These are phyloP conservation scores for Buphagus erythrorhynchus DNA, from an alignment of 2,797 vertebrate species.

Conservation along the genomic window DNA sequence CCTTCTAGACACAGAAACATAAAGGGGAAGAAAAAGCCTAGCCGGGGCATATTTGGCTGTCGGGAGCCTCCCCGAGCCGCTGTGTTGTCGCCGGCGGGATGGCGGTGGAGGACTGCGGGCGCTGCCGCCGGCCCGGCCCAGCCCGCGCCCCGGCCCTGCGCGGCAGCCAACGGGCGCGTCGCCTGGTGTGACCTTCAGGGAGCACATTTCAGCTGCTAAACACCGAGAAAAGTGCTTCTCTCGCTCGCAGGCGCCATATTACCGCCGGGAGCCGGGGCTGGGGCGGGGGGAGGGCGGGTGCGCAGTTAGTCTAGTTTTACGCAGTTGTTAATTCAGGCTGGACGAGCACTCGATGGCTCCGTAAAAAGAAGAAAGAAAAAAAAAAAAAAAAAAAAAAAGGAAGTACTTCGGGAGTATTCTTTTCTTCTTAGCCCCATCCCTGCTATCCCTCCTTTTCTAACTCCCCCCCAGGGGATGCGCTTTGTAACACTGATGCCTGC, in stretches of 20 bases:
- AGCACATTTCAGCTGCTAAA: background rate
- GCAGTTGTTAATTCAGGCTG: background rate
- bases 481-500: background rate
- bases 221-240: background rate
- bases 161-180: background rate
- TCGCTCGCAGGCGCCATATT: constrained; percentile 20
- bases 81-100: background rate
- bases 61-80: background rate
- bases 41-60: background rate
- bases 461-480: background rate
- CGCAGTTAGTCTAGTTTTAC: background rate
- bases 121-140: background rate
- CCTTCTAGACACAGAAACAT: background rate
- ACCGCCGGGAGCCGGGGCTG: background rate
- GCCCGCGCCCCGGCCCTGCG: background rate
- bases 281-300: background rate
- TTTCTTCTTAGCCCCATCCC: background rate
- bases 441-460: background rate
- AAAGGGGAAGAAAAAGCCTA: background rate
- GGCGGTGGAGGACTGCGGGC: background rate
- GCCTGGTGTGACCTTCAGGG: constrained; percentile 33
- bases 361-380: background rate
- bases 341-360: background rate
- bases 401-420: background rate
- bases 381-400: no score